Evolutionary conservation across 2,888 invertebrate genomes (phyloP).

Genomic region (Zygogramma bicolorata): DNA sequence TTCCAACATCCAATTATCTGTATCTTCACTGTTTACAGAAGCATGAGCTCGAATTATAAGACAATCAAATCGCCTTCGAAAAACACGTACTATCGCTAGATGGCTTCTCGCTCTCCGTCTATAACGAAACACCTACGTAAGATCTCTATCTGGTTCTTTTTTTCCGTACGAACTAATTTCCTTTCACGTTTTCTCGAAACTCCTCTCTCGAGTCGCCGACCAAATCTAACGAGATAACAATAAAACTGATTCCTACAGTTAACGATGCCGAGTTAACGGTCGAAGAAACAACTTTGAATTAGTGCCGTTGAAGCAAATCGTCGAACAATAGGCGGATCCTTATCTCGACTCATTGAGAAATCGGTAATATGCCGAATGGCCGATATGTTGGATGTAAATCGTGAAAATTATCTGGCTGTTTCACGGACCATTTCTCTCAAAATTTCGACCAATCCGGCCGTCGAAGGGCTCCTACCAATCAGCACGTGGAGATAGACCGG

Average conservation of each 20-base stretch:
- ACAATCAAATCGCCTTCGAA: constrained; percentile 47
- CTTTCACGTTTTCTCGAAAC: constrained; percentile 10
- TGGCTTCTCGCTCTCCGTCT: neutral
- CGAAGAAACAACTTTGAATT: constrained; percentile 21
- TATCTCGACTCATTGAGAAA: constrained; percentile 22
- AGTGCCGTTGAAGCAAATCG: constrained; percentile 30
- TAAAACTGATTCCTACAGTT: constrained; percentile 17
- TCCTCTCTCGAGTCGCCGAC: neutral
- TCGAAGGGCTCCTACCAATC: neutral
- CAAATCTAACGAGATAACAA: constrained; percentile 19
- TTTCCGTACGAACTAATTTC: neutral
- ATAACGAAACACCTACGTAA: neutral
- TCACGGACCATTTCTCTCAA: neutral
- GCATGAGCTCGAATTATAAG: constrained; percentile 54
- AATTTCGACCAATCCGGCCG: neutral
- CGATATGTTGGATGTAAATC: neutral
- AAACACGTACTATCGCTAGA: constrained; percentile 15
- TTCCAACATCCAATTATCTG: constrained; percentile 57
- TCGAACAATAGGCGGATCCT: constrained; percentile 32
- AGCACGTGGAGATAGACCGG: too few species aligned
- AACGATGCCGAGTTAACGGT: constrained; percentile 17
- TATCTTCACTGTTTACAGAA: constrained; percentile 50
- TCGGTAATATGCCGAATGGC: neutral
- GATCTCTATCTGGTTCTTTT: neutral
- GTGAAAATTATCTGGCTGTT: neutral